Evolutionary conservation across 2,113 vertebrate species (phyloP).

Genomic region (Paradoxurus hermaphroditus): DNA sequence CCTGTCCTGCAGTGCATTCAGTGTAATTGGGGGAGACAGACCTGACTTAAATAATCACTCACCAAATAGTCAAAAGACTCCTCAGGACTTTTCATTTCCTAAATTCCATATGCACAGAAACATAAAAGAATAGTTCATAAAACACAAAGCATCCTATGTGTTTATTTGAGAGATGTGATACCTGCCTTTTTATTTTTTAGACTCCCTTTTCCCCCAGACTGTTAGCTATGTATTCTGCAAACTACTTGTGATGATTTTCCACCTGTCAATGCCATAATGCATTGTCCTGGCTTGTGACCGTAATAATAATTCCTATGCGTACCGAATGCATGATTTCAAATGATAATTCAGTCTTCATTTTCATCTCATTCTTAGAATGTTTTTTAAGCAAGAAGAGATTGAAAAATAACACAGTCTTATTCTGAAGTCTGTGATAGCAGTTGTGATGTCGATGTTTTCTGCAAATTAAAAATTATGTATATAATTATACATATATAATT

Average conservation of each 20-base stretch:
- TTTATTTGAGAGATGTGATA: neutral
- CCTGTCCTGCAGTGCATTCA: neutral
- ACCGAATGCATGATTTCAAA: conserved; percentile 7
- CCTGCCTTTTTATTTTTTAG: neutral
- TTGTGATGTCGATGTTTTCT: neutral
- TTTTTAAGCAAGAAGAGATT: neutral
- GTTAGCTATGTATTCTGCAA: neutral
- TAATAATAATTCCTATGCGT: neutral
- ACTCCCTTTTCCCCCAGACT: neutral
- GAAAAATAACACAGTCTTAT: neutral
- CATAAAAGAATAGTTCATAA: neutral
- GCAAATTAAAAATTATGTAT: neutral
- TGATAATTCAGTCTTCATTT: conserved; percentile 31
- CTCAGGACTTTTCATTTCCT: neutral
- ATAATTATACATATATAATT: too few relatives aligned
- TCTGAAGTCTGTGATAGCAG: neutral
- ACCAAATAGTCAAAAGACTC: neutral
- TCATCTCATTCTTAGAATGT: neutral
- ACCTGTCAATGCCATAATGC: neutral
- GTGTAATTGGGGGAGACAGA: neutral
- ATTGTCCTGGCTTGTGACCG: neutral
- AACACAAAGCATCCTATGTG: neutral
- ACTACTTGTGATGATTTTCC: neutral
- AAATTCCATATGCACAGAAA: neutral
- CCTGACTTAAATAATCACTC: neutral